Conservation (phyloP, 2,888 invertebrate genomes). For the Beris morrisii region DNA sequence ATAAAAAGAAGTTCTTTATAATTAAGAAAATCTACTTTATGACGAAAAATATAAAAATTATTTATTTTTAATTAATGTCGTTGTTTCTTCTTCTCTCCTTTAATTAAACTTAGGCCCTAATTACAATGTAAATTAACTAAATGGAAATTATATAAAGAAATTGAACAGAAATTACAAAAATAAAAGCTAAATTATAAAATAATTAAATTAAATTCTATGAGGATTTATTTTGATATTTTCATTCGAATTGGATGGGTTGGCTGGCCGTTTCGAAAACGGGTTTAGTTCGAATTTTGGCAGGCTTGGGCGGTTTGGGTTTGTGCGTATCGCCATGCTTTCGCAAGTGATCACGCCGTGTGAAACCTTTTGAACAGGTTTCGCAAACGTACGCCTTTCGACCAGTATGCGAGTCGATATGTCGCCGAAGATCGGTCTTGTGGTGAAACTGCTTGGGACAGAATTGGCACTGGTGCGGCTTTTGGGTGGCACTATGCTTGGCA, state of each 20-base stretch:
- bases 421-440: slow-evolving; percentile 84
- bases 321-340: slow-evolving; percentile 84
- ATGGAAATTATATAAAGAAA: too few relatives aligned
- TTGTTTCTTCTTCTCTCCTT: too few relatives aligned
- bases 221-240: background rate
- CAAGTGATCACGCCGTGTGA: slow-evolving; percentile 90
- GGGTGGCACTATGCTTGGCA: slow-evolving; percentile 72
- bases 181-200: too few relatives aligned
- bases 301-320: slow-evolving; percentile 52
- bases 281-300: slow-evolving; percentile 14
- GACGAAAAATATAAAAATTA: too few relatives aligned
- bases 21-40: too few relatives aligned
- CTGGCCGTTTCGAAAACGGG: background rate
- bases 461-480: slow-evolving; percentile 85
- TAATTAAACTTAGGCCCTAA: too few relatives aligned
- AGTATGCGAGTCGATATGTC: slow-evolving; percentile 86
- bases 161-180: too few relatives aligned
- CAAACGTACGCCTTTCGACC: slow-evolving; percentile 83
- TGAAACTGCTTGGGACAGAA: slow-evolving; percentile 86
- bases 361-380: slow-evolving; percentile 80
- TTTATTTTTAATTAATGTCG: too few relatives aligned
- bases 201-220: slow-evolving; percentile 1
- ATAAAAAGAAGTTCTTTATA: too few relatives aligned
- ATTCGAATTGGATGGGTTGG: too few relatives aligned
- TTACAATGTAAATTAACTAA: too few relatives aligned